Base-by-base conservation (phyloP, 2,113 vertebrate genomes). In the Ophiodon elongatus region DNA sequence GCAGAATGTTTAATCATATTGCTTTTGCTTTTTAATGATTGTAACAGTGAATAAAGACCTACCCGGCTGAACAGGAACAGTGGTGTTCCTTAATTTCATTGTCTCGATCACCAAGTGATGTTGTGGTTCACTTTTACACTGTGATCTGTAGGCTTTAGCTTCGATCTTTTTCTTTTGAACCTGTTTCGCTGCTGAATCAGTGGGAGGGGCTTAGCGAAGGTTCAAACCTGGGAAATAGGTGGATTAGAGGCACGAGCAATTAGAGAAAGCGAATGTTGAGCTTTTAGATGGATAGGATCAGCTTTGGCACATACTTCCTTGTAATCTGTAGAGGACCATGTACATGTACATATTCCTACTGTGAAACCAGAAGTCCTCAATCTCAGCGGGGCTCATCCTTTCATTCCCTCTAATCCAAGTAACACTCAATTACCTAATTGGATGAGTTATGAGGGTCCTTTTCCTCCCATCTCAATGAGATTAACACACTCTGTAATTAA, bases 371-470 rank as follows among this genome's bases (percentile, higher is more conserved):
- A 84, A 68, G 31, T 82, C 60, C 74, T 87, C 39, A 64, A 45
- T 81, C 88, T 88, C 91, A 72, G 65, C n/a, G n/a, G 83, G 82
- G 5, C 83, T 79, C 76, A 60, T 77, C 80, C 75, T 87, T 89
- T 90, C 83, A 77, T 82, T 83, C 73, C 47, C 41, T 86, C 84
- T 93, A 94, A 94, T 93, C 92, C 94, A 86, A 90, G 85, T 65
- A 88, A 78, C 85, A 91, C 87, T 94, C 92, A 92, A 93, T 94
- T 92, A 93, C 87, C 82, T 93, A 95, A 94, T 94, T 95, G 91
- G 91, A 94, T 91, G 89, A 92, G 80, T 94, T 93, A 93, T 90
- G 91, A 91, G 82, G 77, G 80, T 82, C 81, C 76, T 91, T 89
- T 85, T 62, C 76, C 88, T 88, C 82, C 88, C 86, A 80, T 91